Conservation (phyloP, 1,140 invertebrate species). For the Psix sp. region DNA sequence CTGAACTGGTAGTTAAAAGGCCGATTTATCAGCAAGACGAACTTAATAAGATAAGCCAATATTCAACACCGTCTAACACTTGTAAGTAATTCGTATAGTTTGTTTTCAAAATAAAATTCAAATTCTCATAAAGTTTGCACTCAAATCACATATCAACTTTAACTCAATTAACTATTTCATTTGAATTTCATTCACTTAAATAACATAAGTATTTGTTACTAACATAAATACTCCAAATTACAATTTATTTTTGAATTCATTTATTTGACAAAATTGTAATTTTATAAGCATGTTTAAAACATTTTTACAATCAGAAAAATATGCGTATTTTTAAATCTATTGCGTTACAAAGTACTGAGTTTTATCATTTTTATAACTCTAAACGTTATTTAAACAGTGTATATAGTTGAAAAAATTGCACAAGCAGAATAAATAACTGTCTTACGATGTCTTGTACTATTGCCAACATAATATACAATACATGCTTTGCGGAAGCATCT, state of each 20-base stretch:
- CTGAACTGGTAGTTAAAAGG: slow-evolving; percentile 76
- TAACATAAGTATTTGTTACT: not conserved
- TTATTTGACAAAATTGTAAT: not conserved
- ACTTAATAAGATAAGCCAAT: slow-evolving; percentile 72
- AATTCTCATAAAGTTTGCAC: not conserved
- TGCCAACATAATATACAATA: too few species aligned
- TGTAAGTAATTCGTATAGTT: slow-evolving; percentile 58
- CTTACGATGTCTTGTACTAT: too few species aligned
- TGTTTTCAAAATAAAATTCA: not conserved
- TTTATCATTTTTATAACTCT: slow-evolving; percentile 7
- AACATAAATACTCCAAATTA: not conserved
- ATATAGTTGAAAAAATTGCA: too few species aligned
- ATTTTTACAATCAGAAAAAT: not conserved
- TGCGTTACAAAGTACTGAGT: not conserved
- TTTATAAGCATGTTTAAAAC: slow-evolving; percentile 1
- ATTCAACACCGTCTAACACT: slow-evolving; percentile 61
- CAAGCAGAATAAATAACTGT: too few species aligned
- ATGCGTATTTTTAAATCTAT: not conserved
- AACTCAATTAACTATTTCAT: too few species aligned
- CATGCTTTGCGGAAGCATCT: too few species aligned
- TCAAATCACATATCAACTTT: not conserved
- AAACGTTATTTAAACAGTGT: too few species aligned
- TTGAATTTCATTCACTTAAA: too few species aligned
- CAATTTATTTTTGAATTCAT: not conserved
- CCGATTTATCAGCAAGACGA: slow-evolving; percentile 78